Base-by-base conservation (phyloP, 2,888 invertebrate genomes). In the Rotaria socialis region DNA sequence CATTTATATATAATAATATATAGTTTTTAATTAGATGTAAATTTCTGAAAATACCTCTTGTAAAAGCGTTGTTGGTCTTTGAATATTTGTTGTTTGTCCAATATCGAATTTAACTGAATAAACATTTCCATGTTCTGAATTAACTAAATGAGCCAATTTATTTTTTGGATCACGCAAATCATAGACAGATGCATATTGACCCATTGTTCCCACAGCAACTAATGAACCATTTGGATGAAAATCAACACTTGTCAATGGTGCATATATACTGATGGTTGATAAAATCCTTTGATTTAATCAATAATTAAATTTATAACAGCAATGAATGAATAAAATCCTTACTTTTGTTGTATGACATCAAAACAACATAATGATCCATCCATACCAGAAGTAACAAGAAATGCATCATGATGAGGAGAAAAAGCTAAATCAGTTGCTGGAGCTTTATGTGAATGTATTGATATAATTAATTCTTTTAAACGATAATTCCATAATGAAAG, bases 401-500 rank as follows among this genome's bases (percentile, higher is more conserved):
- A 80, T 47, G 75, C 41, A 80, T 80, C 75, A 47, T 80, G 75
- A 47, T 41, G 41, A 6, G 75, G 75, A 22, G 75, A 80, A 80
- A 80, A 80, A 24, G 47, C 43, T 47, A 80, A n/a, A 80, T 80
- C 75, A n/a, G 75, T 80, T 47, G 75, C 75, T 80, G 75, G 75
- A 2, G 75, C 41, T 80, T 80, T 80, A 47, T 80, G 75, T 80
- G 75, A 43, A 43, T 41, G 41, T 8, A 80, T 80, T 43, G 41
- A 43, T 22, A 47, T 80, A 10, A 80, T 80, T 22, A 41, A 80
- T 80, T 80, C 75, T 80, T 80, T 80, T 22, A 80, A 47, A 47
- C 75, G 75, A 80, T 80, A 80, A 80, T 80, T 80, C 75, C 75
- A 80, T 80, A 80, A 80, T 43, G 75, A 80, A 16, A 80, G 24